Evolutionary conservation across 2,888 invertebrate genomes (phyloP).

Genomic region (Rotaria magnacalcarata): DNA sequence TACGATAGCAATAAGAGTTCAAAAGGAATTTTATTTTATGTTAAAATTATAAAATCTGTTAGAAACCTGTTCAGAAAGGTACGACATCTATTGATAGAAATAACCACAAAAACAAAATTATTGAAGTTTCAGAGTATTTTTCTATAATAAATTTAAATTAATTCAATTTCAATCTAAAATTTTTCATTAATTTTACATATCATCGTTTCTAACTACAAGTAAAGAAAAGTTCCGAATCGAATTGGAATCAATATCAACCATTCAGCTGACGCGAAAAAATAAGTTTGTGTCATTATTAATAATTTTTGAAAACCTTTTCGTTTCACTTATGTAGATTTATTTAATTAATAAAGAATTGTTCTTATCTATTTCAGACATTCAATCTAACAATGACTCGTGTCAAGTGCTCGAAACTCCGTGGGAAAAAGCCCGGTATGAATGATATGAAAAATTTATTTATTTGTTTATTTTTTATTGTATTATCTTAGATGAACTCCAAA

Average conservation of each 20-base stretch:
- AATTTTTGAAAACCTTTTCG: not conserved
- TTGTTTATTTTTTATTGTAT: not conserved
- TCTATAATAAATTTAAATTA: not conserved
- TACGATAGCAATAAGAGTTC: too few relatives aligned
- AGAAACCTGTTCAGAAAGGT: too few relatives aligned
- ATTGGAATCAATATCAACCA: constrained; percentile 26
- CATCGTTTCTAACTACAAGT: not conserved
- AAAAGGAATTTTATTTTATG: too few relatives aligned
- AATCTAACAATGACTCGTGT: constrained; percentile 10
- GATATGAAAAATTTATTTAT: not conserved
- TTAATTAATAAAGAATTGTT: not conserved
- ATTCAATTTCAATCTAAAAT: too few relatives aligned
- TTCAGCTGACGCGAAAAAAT: not conserved
- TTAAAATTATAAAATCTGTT: too few relatives aligned
- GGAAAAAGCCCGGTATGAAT: constrained; percentile 16
- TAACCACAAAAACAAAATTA: not conserved
- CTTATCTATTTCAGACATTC: not conserved
- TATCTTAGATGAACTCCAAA: constrained; percentile 15
- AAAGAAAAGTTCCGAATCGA: not conserved
- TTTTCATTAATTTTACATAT: too few relatives aligned
- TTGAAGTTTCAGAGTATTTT: not conserved
- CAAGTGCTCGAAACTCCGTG: not conserved
- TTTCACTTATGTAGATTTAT: not conserved
- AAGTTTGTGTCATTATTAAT: not conserved
- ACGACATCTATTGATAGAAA: not conserved